Evolutionary conservation across 2,888 invertebrate species (phyloP), one percentile per base, ranked within the genome.

Genomic region (Dolichomitus sp.): DNA sequence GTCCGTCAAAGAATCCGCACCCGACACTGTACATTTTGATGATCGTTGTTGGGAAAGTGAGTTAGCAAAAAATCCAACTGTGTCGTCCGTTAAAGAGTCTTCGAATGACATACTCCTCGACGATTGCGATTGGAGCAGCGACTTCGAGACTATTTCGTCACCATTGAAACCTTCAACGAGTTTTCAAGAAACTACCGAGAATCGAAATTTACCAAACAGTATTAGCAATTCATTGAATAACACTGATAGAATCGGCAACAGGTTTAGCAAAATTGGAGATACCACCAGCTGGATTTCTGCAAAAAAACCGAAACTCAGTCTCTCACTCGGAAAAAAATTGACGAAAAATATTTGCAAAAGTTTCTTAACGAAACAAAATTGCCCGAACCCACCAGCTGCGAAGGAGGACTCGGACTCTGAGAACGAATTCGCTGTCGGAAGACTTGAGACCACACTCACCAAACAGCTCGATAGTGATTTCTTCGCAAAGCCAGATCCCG

Each of bases 101-200:
- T 37, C n/a, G 57, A 2, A n/a, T 5, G 80, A 84, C 50, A 54
- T 57, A 5, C 37, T 80, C n/a, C 1, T 86, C 1, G 84, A 85
- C 37, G 87, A 88, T 37, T 87, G 68, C 37, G 85, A 89, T n/a
- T 90, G 90, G 90, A 82, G 84, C n/a, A 88, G 85, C 19, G 89
- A 90, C 74, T 88, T 90, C 14, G 85, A 87, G 19, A 45, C 48
- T 14, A 52, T 68, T 7, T 23, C 50, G 0, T 69, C 42, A 23
- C 40, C 82, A 4, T 40, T 59, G 14, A 59, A 33, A 3, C 9
- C 45, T n/a, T 19, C 69, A 14, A 68, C 42, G 17, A 73, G 40
- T 23, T n/a, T 42, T 11, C n/a, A 17, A 54, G 61, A 19, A 19
- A 70, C 14, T 9, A 17, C n/a, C 2, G 14, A 33, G 7, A 30